Conservation (phyloP, 2,888 invertebrate genomes). For the Agapetus fuscipes region DNA sequence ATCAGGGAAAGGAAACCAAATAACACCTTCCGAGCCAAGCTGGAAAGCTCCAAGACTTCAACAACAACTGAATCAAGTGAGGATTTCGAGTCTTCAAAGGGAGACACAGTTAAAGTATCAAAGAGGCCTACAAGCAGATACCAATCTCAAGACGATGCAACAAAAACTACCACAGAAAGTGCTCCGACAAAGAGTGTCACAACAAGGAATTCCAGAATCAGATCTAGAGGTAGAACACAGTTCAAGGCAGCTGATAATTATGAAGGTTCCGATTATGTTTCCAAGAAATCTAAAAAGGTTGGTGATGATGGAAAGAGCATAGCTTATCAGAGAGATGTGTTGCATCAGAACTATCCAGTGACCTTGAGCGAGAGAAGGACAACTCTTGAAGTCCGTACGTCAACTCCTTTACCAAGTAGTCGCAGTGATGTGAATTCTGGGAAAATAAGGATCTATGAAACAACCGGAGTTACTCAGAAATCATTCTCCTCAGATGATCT, state of each 20-base stretch:
- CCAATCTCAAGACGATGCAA: slow-evolving; percentile 23
- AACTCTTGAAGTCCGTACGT: slow-evolving; percentile 27
- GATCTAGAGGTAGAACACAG: slow-evolving; percentile 45
- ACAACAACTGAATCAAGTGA: slow-evolving; percentile 30
- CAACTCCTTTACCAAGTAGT: slow-evolving; percentile 27
- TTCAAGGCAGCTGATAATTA: slow-evolving; percentile 38
- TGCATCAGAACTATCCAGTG: slow-evolving; percentile 55
- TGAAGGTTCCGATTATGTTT: slow-evolving; percentile 28
- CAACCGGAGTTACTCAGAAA: slow-evolving; percentile 11
- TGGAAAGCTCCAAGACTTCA: slow-evolving; percentile 22
- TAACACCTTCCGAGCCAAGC: slow-evolving; percentile 12
- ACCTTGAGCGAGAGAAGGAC: slow-evolving; percentile 42
- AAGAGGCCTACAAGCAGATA: slow-evolving; percentile 23
- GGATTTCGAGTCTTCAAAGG: slow-evolving; percentile 19
- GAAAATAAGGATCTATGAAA: slow-evolving; percentile 19
- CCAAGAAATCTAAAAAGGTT: slow-evolving; percentile 27
- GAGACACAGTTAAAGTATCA: slow-evolving; percentile 3
- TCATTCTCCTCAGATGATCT: slow-evolving; percentile 21
- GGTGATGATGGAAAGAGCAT: slow-evolving; percentile 33
- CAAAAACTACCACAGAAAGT: slow-evolving; percentile 13
- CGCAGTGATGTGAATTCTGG: slow-evolving; percentile 20
- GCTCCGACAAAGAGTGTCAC: slow-evolving; percentile 12
- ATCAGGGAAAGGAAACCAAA: slow-evolving; percentile 43
- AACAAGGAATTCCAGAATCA: slow-evolving; percentile 25
- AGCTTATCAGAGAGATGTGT: slow-evolving; percentile 52